Evolutionary conservation across 2,113 vertebrate genomes (phyloP).

Genomic region (Pollimyrus isidori): DNA sequence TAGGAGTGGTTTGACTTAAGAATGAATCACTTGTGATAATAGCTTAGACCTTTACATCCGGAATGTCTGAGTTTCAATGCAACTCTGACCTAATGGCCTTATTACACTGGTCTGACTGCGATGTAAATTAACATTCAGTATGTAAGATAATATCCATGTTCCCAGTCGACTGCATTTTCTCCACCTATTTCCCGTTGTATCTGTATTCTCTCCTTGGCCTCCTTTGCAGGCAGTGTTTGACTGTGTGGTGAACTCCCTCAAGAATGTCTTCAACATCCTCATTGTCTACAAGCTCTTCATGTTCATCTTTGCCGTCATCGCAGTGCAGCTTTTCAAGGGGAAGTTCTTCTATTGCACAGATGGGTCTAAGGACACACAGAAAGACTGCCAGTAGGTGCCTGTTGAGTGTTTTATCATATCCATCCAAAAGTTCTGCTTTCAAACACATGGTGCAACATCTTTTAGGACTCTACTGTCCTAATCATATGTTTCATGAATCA

Average conservation of each 20-base stretch:
- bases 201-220: not conserved
- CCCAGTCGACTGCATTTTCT: not conserved
- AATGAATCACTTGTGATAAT: not conserved
- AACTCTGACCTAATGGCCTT: not conserved
- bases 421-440: not conserved
- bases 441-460: not conserved
- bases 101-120: not conserved
- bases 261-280: conserved; percentile 98
- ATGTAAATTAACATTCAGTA: not conserved
- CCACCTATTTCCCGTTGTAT: not conserved
- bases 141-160: not conserved
- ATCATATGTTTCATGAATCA: not conserved
- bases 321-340: conserved; percentile 96
- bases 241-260: conserved; percentile 94
- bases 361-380: conserved; percentile 90
- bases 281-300: conserved; percentile 99
- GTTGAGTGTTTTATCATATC: not conserved
- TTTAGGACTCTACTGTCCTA: not conserved
- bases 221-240: conserved; percentile 66
- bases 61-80: not conserved
- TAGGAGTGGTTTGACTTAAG: not conserved
- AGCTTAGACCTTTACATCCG: not conserved
- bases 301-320: conserved; percentile 99
- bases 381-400: conserved; percentile 83
- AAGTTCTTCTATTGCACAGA: conserved; percentile 98